These are phyloP conservation scores for Invenusta paracnida DNA, from an alignment of 2,888 invertebrate species.

Conservation along the genomic window DNA sequence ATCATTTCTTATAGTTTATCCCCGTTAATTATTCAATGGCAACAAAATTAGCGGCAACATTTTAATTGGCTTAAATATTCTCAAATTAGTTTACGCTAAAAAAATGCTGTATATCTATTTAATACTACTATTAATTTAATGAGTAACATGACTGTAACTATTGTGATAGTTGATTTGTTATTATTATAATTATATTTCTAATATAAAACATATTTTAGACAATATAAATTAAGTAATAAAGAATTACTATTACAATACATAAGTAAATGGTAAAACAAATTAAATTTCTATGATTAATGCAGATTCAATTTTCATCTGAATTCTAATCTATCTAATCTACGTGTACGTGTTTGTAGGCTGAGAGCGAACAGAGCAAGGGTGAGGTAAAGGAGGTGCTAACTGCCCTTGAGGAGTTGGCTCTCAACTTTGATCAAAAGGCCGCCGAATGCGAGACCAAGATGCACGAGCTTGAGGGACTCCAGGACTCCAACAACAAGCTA, in stretches of 20 bases:
- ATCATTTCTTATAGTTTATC: too few species aligned
- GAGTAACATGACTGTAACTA: too few species aligned
- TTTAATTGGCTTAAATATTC: too few species aligned
- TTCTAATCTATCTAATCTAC: too few species aligned
- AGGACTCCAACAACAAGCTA: constrained; percentile 61
- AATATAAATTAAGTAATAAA: background rate
- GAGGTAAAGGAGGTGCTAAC: constrained; percentile 89
- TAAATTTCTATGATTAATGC: background rate
- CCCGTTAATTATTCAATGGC: too few species aligned
- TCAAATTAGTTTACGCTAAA: too few species aligned
- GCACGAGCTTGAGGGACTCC: constrained; percentile 73
- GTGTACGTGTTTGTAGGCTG: constrained; percentile 16
- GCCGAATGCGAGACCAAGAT: constrained; percentile 88
- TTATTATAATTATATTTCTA: too few species aligned
- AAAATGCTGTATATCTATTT: too few species aligned
- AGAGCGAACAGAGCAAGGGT: constrained; percentile 85
- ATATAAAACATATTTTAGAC: too few species aligned
- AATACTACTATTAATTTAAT: too few species aligned
- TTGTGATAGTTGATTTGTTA: too few species aligned
- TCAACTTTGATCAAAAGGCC: constrained; percentile 93
- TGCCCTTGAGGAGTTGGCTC: constrained; percentile 88
- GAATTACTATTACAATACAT: background rate
- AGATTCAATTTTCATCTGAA: background rate
- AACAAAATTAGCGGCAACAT: too few species aligned
- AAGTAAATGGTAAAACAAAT: background rate